Evolutionary conservation across 2,888 invertebrate genomes (phyloP).

Genomic region (Cloeon dipterum): DNA sequence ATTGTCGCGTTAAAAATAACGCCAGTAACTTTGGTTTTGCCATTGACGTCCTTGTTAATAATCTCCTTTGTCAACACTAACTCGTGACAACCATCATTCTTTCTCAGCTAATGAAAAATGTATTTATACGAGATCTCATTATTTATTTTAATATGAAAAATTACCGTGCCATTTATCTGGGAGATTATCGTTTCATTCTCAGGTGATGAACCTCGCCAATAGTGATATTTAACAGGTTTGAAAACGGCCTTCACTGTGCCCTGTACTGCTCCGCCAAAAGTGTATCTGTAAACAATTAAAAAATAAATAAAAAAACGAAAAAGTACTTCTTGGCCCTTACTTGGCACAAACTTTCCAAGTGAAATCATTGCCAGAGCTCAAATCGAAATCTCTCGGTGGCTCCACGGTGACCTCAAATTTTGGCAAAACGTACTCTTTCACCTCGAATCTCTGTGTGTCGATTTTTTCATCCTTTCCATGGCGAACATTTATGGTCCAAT

Average conservation of each 20-base stretch:
- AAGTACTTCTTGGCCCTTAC: conserved; percentile 12
- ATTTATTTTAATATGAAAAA: background rate
- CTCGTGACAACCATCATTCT: conserved; percentile 14
- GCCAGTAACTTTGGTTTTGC: conserved; percentile 16
- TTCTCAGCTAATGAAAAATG: conserved; percentile 10
- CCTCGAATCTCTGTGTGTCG: conserved; percentile 20
- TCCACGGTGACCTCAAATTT: conserved; percentile 32
- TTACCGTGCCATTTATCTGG: background rate
- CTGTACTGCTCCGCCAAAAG: conserved; percentile 33
- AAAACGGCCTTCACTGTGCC: too few species aligned
- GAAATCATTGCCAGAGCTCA: conserved; percentile 17
- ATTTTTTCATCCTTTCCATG: conserved; percentile 12
- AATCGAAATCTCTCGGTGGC: conserved; percentile 20
- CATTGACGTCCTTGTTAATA: too few species aligned
- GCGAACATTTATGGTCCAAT: conserved; percentile 25
- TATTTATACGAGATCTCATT: background rate
- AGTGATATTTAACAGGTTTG: too few species aligned
- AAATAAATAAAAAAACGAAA: too few species aligned
- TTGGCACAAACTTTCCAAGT: conserved; percentile 29
- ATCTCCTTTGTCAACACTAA: too few species aligned
- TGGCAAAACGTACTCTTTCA: conserved; percentile 31
- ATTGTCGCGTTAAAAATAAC: conserved; percentile 19
- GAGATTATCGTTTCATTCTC: too few species aligned
- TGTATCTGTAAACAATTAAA: conserved; percentile 21
- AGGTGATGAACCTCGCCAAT: too few species aligned